Evolutionary conservation across 1,140 invertebrate species (phyloP), one percentile per base, ranked within the genome.

Genomic region (Yoshiicerus persimilis): DNA sequence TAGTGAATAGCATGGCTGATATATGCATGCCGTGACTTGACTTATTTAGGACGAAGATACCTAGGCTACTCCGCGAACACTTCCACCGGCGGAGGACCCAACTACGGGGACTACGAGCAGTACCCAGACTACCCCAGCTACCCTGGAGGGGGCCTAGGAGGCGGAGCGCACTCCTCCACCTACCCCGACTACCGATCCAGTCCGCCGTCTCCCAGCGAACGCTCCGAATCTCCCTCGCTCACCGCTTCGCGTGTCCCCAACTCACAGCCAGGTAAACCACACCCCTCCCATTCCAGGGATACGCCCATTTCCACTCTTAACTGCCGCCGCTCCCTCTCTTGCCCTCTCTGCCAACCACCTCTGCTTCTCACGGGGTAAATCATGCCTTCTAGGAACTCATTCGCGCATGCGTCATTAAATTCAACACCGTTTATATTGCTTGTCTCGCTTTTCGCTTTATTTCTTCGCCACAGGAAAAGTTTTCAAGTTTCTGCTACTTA

Each of bases 101-200:
- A 92, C 86, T 94, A 94, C 91, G 93, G 93, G 90, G 94, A 95
- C 89, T 95, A 95, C 91, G 94, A 95, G 64, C 94, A 94, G 87
- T 95, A 95, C 91, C 92, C 93, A 13, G 93, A 93, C 89, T 92
- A 93, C 80, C 88, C 89, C 62, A 91, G 91, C 86, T 89, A 90
- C 89, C 92, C 89, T 90, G 92, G 88, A 83, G 64, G 90, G 41
- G 20, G 70, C n/a, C 25, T 34, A 56, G 41, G 66, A 32, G 34
- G 77, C 30, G 75, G 75, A 25, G 32, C 32, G 16, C 88, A 90
- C 36, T 30, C 64, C 41, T 25, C 87, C 38, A 84, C 86, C 16
- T 90, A 90, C 70, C 75, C 88, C 64, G 87, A 87, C 27, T 84
- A 85, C 62, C 84, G 84, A n/a, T 92, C 93, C 27, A 94, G 94